Evolutionary conservation across 2,113 vertebrate genomes (phyloP).

Genomic region (Orycteropus afer): DNA sequence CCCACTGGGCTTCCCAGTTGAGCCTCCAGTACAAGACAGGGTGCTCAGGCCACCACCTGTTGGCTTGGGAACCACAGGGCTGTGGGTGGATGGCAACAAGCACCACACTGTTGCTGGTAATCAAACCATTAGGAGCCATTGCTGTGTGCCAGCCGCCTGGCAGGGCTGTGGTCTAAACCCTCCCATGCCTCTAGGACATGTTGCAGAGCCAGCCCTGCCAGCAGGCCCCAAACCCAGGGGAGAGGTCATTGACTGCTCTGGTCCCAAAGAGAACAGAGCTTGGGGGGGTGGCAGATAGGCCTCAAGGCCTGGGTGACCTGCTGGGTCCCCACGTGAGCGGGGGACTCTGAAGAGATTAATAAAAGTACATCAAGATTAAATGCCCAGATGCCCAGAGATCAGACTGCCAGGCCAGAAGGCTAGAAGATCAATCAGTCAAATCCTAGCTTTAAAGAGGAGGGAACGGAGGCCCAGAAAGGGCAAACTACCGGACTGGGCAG

Average conservation of each 20-base stretch:
- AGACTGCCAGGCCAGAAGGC: neutral
- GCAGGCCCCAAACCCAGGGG: slow-evolving; percentile 14
- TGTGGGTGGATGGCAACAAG: slow-evolving; percentile 16
- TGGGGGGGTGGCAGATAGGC: neutral
- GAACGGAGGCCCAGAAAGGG: neutral
- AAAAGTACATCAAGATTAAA: neutral
- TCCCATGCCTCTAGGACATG: slow-evolving; percentile 50
- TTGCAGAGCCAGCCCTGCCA: slow-evolving; percentile 1
- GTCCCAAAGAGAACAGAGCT: slow-evolving; percentile 9
- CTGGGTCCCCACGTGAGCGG: neutral
- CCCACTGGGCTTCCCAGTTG: neutral
- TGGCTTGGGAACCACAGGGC: neutral
- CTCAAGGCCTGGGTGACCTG: neutral
- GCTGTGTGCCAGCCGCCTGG: slow-evolving; percentile 21
- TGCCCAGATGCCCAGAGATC: neutral
- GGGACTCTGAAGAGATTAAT: neutral
- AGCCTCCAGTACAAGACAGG: slow-evolving; percentile 27
- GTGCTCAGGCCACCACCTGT: slow-evolving; percentile 43
- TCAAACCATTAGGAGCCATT: slow-evolving; percentile 52
- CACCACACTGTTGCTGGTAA: slow-evolving; percentile 38
- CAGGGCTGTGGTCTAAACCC: slow-evolving; percentile 34
- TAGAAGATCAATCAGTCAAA: neutral
- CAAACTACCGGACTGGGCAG: too few species aligned
- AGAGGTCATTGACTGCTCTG: neutral
- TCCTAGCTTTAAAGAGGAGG: neutral